Conservation (phyloP, 2,888 invertebrate genomes). For the Sminthurinus aureus region DNA sequence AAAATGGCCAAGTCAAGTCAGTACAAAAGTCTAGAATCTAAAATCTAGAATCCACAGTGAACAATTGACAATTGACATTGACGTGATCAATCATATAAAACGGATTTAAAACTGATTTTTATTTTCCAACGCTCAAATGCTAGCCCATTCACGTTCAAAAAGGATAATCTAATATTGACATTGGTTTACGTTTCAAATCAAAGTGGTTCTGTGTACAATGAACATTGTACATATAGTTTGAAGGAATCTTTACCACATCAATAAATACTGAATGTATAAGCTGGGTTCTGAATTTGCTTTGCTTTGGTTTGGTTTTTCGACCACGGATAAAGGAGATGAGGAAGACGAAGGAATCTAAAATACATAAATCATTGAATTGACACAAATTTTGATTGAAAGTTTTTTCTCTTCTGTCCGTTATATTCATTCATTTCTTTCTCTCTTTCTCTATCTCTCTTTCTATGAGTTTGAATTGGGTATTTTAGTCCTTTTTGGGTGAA, state of each 20-base stretch:
- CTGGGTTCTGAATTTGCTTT: background rate
- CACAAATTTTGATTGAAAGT: slow-evolving; percentile 44
- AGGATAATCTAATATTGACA: slow-evolving; percentile 21
- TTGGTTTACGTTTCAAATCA: background rate
- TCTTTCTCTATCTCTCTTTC: background rate
- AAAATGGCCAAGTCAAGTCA: too few species aligned
- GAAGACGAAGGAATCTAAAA: background rate
- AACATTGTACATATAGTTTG: background rate
- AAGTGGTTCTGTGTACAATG: background rate
- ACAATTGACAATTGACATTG: background rate
- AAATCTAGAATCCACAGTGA: too few species aligned
- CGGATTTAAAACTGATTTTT: background rate
- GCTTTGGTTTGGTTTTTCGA: background rate
- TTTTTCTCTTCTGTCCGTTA: slow-evolving; percentile 1
- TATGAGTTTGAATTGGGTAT: background rate
- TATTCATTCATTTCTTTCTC: background rate
- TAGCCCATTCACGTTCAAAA: background rate
- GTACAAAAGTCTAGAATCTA: too few species aligned
- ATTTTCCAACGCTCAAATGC: background rate
- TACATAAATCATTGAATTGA: slow-evolving; percentile 42
- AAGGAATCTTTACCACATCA: background rate
- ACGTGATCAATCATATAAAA: slow-evolving; percentile 10
- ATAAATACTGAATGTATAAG: background rate
- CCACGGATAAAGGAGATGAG: background rate
- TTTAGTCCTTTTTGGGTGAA: background rate